These are phyloP conservation scores for Leucoraja ocellata DNA, from an alignment of 2,797 vertebrate species.

Conservation along the genomic window DNA sequence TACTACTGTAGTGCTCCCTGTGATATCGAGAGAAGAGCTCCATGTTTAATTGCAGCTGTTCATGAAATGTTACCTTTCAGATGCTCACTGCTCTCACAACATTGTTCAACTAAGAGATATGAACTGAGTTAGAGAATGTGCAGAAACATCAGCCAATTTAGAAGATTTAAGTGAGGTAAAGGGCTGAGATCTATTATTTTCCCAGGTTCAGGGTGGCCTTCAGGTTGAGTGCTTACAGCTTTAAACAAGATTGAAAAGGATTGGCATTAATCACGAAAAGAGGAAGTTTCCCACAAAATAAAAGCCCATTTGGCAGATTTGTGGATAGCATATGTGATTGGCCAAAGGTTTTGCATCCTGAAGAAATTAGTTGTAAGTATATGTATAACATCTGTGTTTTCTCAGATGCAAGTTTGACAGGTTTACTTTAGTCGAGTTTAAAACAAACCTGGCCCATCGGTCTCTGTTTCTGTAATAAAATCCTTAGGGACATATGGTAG, in stretches of 20 bases:
- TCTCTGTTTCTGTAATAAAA: conserved; percentile 9
- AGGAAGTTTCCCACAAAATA: conserved; percentile 33
- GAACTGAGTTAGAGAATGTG: not conserved
- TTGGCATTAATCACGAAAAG: conserved; percentile 28
- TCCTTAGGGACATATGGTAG: not conserved
- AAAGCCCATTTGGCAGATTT: conserved; percentile 31
- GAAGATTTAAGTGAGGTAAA: not conserved
- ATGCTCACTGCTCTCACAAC: not conserved
- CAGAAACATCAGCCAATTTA: not conserved
- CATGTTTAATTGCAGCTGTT: not conserved
- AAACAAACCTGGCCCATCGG: not conserved
- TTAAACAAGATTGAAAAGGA: conserved; percentile 17
- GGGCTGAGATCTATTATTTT: not conserved
- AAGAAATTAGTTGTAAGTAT: conserved; percentile 10
- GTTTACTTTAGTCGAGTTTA: conserved; percentile 19
- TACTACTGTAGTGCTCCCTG: not conserved
- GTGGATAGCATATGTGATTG: conserved; percentile 23
- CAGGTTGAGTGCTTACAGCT: not conserved
- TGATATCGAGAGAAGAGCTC: not conserved
- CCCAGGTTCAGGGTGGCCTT: conserved; percentile 1
- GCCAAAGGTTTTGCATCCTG: conserved; percentile 13
- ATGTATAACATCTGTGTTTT: conserved; percentile 25
- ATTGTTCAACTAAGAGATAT: not conserved
- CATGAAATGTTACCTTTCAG: not conserved
- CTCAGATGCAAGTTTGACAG: conserved; percentile 29